These are phyloP conservation scores for Colinus virginianus DNA, from an alignment of 2,113 vertebrate genomes.

Conservation along the genomic window DNA sequence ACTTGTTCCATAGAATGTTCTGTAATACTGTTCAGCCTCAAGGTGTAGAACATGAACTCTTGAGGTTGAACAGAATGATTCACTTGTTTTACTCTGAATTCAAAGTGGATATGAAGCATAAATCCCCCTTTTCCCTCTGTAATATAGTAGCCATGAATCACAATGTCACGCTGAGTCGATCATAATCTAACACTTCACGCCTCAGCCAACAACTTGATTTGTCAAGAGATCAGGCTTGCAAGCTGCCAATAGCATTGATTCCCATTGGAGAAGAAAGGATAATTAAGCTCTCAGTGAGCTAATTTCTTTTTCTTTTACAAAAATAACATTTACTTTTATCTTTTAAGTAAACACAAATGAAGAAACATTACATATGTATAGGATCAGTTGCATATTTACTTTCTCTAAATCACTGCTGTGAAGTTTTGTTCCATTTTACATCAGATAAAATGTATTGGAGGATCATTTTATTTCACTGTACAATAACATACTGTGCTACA, in stretches of 20 bases:
- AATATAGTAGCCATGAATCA: constrained; percentile 80
- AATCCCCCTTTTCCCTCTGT: constrained; percentile 76
- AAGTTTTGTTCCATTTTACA: constrained; percentile 10
- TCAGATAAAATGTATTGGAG: background rate
- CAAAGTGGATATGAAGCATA: constrained; percentile 78
- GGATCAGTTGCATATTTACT: background rate
- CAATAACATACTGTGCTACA: background rate
- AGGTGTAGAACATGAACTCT: constrained; percentile 72
- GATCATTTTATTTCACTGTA: constrained; percentile 4
- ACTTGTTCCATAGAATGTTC: constrained; percentile 59
- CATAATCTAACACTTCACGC: constrained; percentile 82
- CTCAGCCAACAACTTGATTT: constrained; percentile 86
- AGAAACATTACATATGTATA: constrained; percentile 2
- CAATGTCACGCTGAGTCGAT: constrained; percentile 77
- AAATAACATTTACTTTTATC: constrained; percentile 33
- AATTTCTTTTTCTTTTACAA: constrained; percentile 73
- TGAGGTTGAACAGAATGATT: constrained; percentile 74
- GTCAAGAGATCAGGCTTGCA: constrained; percentile 77
- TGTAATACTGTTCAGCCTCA: constrained; percentile 68
- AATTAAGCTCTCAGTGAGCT: constrained; percentile 77
- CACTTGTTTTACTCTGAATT: constrained; percentile 80
- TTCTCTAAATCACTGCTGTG: background rate
- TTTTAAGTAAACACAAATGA: constrained; percentile 49
- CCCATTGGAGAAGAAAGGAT: constrained; percentile 72
- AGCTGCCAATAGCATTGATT: constrained; percentile 77